Percentiles rank a stretch among this genome's conserved stretches.
Conservation (phyloP, 2,797 vertebrate species). For the Rhinatrema bivittatum region DNA sequence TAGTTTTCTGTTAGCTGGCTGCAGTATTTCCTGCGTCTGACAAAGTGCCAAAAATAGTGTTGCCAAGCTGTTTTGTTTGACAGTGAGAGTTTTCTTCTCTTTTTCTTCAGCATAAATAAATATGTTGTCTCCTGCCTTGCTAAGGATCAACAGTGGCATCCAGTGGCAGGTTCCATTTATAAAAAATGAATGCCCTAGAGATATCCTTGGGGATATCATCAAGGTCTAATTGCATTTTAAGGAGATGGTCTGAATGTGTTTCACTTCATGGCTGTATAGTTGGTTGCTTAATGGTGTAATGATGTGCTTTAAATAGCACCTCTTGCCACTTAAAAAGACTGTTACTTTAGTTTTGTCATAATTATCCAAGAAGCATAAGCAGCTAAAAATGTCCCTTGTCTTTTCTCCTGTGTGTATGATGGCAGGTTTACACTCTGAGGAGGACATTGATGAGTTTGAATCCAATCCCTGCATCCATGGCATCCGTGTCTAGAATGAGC, state of each 20-base stretch:
- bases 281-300: conserved; percentile 10
- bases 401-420: conserved; percentile 47
- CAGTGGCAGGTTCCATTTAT: neutral
- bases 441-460: conserved; percentile 75
- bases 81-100: neutral
- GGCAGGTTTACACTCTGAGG: conserved; percentile 73
- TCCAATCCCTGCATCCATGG: conserved; percentile 68
- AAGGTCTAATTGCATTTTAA: neutral
- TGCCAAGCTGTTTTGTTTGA: too few relatives aligned
- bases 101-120: neutral
- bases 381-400: neutral
- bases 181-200: neutral
- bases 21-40: too few relatives aligned
- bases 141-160: neutral
- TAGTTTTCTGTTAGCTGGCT: too few relatives aligned
- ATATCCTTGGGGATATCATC: neutral
- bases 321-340: conserved; percentile 5
- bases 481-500: conserved; percentile 69
- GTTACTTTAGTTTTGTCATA: conserved; percentile 10
- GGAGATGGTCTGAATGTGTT: neutral
- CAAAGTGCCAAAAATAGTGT: too few relatives aligned
- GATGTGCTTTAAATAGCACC: conserved; percentile 12
- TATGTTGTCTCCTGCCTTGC: neutral
- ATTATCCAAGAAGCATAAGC: conserved; percentile 10
- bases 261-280: conserved; percentile 1